Evolutionary conservation across 2,797 vertebrate species (phyloP), one percentile per base, ranked within the genome.

Genomic region (Pogoniulus pusillus): DNA sequence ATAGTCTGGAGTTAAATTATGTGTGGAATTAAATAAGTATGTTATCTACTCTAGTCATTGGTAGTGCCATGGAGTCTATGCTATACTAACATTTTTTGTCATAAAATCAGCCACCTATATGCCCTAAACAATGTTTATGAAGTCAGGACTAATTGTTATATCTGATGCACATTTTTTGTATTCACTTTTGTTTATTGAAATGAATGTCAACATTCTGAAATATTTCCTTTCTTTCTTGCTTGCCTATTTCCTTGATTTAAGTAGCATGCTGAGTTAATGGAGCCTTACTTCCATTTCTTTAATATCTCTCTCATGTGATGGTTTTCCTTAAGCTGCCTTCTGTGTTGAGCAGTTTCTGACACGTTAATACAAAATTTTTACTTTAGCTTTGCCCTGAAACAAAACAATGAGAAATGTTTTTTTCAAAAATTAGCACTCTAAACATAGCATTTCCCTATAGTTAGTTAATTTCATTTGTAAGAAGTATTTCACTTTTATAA

Each of bases 1-100:
- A 41, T 32, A 14, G 7, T n/a, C 9, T 91, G 63, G 39, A 87
- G 64, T 84, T 53, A 80, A 91, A 92, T 80, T 74, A 77, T 34
- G 2, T 19, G 5, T n/a, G n/a, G n/a, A n/a, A n/a, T n/a, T n/a
- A n/a, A n/a, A n/a, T n/a, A n/a, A n/a, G n/a, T n/a, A n/a, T 57
- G 27, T 14, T n/a, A 7, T 26, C 27, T 37, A 37, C 27, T 84
- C 45, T 65, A 82, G 43, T 23, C 35, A 54, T 47, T 55, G 14
- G 4, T 45, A 63, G 39, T 15, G 45, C 8, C 39, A 34, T 3
- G 6, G 7, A 43, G 4, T 70, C 47, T 16, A 35, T 4, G 15
- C 37, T 23, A 39, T n/a, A 53, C 14, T 41, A 23, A 19, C 29
- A 24, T 60, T 47, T 64, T 32, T 12, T 37, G 11, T 37, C 16